phyloP scores from a whole-genome alignment of 2,113 vertebrate genomes.

The Oreocharis arfaki region DNA sequence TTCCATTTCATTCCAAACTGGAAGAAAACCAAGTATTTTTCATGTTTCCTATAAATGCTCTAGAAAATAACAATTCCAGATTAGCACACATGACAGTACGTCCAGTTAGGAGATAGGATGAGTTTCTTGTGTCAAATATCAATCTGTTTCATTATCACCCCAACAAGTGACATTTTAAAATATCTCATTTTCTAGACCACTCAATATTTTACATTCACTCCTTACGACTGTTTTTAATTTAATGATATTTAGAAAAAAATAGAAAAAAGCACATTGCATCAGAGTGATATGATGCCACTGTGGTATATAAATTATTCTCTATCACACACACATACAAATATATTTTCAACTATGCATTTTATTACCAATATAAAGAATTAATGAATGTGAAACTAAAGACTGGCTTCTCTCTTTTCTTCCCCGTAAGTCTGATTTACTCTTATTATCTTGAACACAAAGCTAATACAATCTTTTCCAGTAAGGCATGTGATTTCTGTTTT shows the following conservation, averaged over 20 bases:
- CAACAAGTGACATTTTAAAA: neutral
- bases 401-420: neutral
- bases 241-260: neutral
- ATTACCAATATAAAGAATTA: neutral
- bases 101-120: neutral
- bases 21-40: conserved; percentile 5
- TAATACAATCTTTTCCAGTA: neutral
- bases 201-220: neutral
- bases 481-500: neutral
- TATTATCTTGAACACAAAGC: neutral
- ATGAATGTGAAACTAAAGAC: neutral
- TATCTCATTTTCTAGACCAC: neutral
- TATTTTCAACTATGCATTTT: neutral
- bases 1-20: conserved; percentile 16
- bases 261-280: neutral
- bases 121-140: neutral
- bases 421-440: neutral
- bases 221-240: neutral
- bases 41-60: neutral
- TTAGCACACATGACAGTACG: neutral
- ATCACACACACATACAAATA: neutral
- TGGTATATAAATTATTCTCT: neutral
- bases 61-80: conserved; percentile 3
- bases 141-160: neutral
- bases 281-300: neutral